phyloP scores from a whole-genome alignment of 2,888 invertebrate genomes.

The Agapetus fuscipes region DNA sequence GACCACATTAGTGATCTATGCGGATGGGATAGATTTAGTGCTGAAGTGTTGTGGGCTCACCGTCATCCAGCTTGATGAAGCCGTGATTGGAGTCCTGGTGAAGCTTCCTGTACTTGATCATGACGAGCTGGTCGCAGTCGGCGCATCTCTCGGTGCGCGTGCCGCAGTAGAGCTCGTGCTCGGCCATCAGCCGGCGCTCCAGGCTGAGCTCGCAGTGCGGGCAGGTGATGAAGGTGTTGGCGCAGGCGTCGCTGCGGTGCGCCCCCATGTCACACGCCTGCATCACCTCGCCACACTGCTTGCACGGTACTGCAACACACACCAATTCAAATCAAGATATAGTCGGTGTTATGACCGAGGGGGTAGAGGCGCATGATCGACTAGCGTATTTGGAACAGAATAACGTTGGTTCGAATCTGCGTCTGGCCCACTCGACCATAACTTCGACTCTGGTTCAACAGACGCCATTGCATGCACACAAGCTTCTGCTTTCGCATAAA shows the following conservation, averaged over 20 bases:
- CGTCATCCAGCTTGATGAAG: constrained; percentile 50
- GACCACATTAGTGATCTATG: too few species aligned
- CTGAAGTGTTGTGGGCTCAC: constrained; percentile 30
- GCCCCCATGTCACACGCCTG: constrained; percentile 41
- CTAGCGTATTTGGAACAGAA: too few species aligned
- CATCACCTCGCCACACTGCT: constrained; percentile 40
- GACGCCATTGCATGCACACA: too few species aligned
- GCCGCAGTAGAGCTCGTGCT: constrained; percentile 62
- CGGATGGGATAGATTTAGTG: too few species aligned
- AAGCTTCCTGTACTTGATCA: constrained; percentile 56
- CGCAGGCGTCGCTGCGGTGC: constrained; percentile 45
- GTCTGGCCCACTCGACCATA: too few species aligned
- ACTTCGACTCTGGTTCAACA: too few species aligned
- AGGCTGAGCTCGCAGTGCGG: constrained; percentile 58
- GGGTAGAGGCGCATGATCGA: too few species aligned
- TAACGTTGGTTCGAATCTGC: too few species aligned
- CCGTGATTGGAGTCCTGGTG: constrained; percentile 58
- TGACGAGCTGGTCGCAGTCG: constrained; percentile 58
- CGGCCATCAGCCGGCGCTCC: constrained; percentile 46
- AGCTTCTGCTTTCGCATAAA: too few species aligned
- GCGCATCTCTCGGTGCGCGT: constrained; percentile 59
- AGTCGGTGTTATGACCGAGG: too few species aligned
- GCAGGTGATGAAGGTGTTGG: constrained; percentile 48
- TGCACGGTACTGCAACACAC: constrained; percentile 33
- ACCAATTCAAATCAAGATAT: too few species aligned